phyloP scores from a whole-genome alignment of 2,797 vertebrate genomes.

The Diplodus puntazzo region DNA sequence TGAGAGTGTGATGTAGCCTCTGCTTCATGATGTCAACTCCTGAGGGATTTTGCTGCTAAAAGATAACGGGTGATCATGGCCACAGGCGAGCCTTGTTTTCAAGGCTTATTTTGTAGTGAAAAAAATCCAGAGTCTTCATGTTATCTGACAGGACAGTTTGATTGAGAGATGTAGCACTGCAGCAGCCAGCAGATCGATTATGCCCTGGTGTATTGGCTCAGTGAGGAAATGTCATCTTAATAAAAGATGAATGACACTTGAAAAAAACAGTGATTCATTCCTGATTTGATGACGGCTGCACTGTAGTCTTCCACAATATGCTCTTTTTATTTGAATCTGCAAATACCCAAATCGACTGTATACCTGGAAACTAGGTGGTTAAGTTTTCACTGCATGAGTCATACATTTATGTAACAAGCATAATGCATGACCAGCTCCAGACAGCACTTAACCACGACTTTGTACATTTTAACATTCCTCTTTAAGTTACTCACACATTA shows the following conservation, averaged over 20 bases:
- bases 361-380: neutral
- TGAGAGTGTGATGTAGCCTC: constrained; percentile 40
- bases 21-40: constrained; percentile 51
- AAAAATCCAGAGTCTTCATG: constrained; percentile 34
- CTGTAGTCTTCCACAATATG: neutral
- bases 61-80: constrained; percentile 53
- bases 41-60: constrained; percentile 52
- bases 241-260: constrained; percentile 64
- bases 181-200: constrained; percentile 65
- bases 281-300: neutral
- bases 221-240: constrained; percentile 61
- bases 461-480: too few species aligned
- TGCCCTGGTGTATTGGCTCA: constrained; percentile 49
- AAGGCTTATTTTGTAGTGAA: constrained; percentile 35
- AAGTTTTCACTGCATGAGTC: constrained; percentile 7
- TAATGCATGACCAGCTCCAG: constrained; percentile 4
- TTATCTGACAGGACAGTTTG: constrained; percentile 67
- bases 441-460: neutral
- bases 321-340: constrained; percentile 2
- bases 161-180: constrained; percentile 66
- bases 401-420: constrained; percentile 8
- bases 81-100: constrained; percentile 38
- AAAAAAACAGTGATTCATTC: constrained; percentile 41
- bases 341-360: neutral
- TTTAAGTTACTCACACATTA: constrained; percentile 15